phyloP scores from a whole-genome alignment of 2,888 invertebrate species.

The Lissonota sp. region DNA sequence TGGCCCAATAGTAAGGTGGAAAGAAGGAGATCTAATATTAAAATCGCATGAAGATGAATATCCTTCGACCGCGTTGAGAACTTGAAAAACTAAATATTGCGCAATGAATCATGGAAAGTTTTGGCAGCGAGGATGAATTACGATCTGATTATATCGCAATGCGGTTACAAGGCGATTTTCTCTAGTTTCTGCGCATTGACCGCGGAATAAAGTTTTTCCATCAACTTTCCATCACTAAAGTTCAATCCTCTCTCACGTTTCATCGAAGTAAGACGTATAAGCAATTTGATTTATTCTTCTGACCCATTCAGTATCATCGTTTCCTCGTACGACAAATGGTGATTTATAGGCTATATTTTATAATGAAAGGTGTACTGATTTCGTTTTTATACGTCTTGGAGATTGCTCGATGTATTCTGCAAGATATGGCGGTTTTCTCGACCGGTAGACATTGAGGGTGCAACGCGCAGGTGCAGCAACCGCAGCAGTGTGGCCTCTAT shows the following conservation, averaged over 20 bases:
- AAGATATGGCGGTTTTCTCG: slow-evolving; percentile 54
- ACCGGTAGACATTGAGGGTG: slow-evolving; percentile 18
- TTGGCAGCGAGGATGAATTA: slow-evolving; percentile 56
- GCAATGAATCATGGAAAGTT: slow-evolving; percentile 70
- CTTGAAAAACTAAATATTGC: slow-evolving; percentile 73
- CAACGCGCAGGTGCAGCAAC: slow-evolving; percentile 71
- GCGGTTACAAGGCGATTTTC: slow-evolving; percentile 42
- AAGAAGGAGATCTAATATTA: slow-evolving; percentile 72
- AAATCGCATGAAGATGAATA: slow-evolving; percentile 79
- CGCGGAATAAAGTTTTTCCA: slow-evolving; percentile 41
- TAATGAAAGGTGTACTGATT: too few species aligned
- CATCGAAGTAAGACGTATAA: background rate
- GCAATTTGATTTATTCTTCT: background rate
- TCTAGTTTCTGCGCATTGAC: slow-evolving; percentile 31
- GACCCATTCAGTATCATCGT: too few species aligned
- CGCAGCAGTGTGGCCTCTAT: slow-evolving; percentile 65
- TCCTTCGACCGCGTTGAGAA: slow-evolving; percentile 65
- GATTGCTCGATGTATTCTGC: slow-evolving; percentile 19
- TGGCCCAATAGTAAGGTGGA: slow-evolving; percentile 53
- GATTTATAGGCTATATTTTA: too few species aligned
- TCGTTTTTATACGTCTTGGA: slow-evolving; percentile 1
- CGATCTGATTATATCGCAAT: slow-evolving; percentile 50
- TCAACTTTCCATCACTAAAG: slow-evolving; percentile 37
- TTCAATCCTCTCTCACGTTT: background rate
- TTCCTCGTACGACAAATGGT: too few species aligned